Evolutionary conservation across 2,797 vertebrate species (phyloP).

Genomic region (Chloroceryle inda): DNA sequence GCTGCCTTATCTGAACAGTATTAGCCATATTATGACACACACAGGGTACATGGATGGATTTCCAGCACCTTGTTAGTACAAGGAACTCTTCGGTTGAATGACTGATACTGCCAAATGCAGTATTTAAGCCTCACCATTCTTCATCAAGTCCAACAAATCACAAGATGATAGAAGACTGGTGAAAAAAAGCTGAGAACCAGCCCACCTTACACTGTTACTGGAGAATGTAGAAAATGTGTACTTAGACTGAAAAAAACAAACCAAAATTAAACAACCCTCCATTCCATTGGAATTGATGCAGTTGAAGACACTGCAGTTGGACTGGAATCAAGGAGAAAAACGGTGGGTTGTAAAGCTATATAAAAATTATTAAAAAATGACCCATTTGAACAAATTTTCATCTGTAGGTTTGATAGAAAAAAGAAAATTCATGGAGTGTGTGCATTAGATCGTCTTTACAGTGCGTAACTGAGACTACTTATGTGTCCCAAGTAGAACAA

Average conservation of each 20-base stretch:
- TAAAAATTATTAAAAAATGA: neutral
- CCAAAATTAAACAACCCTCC: neutral
- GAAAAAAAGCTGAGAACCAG: neutral
- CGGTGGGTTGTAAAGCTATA: neutral
- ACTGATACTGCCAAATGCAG: neutral
- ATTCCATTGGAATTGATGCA: neutral
- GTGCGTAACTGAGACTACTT: neutral
- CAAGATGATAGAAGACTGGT: neutral
- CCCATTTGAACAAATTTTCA: neutral
- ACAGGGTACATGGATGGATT: neutral
- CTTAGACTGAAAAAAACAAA: neutral
- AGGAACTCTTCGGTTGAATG: neutral
- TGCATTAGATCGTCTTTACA: neutral
- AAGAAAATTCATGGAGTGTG: neutral
- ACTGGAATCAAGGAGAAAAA: neutral
- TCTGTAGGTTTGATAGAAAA: neutral
- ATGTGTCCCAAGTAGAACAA: neutral
- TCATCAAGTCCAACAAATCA: neutral
- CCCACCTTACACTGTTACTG: neutral
- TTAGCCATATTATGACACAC: neutral
- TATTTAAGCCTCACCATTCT: neutral
- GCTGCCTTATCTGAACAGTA: neutral
- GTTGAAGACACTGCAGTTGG: neutral
- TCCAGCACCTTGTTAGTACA: neutral
- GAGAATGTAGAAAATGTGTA: neutral